Evolutionary conservation across 1,140 invertebrate genomes (phyloP).

Genomic region (Dermatophagoides farinae): DNA sequence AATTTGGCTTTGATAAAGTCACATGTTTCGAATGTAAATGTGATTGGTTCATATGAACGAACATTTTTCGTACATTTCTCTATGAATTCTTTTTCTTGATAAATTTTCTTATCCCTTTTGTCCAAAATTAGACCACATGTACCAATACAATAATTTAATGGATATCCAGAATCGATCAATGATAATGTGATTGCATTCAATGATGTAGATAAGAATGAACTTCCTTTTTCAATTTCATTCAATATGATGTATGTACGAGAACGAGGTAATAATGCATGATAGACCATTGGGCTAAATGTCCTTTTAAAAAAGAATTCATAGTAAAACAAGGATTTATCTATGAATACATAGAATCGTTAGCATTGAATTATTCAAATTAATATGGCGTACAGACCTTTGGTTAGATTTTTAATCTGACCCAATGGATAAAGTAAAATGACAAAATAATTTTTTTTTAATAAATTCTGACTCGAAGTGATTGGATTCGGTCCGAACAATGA

Average conservation of each 20-base stretch:
- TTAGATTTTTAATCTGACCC: background rate
- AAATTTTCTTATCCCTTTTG: background rate
- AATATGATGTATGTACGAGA: conserved; percentile 51
- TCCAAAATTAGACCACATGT: background rate
- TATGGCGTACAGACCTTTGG: conserved; percentile 13
- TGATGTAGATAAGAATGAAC: conserved; percentile 38
- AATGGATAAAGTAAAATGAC: conserved; percentile 4
- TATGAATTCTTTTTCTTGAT: background rate
- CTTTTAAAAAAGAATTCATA: conserved; percentile 50
- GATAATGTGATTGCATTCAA: conserved; percentile 4
- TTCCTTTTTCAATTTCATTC: conserved; percentile 65
- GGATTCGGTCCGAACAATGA: conserved; percentile 53
- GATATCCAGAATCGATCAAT: conserved; percentile 13
- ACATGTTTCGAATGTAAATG: background rate
- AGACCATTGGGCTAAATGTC: conserved; percentile 47
- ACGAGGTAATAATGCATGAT: conserved; percentile 47
- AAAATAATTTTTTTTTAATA: conserved; percentile 5
- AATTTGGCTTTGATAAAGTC: conserved; percentile 1
- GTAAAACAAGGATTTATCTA: conserved; percentile 43
- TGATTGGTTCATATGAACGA: background rate
- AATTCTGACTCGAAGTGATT: background rate
- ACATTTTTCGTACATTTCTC: background rate
- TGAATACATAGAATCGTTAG: conserved; percentile 18
- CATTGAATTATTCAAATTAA: background rate
- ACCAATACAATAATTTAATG: conserved; percentile 9